phyloP scores from a whole-genome alignment of 2,113 vertebrate genomes.

The Raja brachyura region DNA sequence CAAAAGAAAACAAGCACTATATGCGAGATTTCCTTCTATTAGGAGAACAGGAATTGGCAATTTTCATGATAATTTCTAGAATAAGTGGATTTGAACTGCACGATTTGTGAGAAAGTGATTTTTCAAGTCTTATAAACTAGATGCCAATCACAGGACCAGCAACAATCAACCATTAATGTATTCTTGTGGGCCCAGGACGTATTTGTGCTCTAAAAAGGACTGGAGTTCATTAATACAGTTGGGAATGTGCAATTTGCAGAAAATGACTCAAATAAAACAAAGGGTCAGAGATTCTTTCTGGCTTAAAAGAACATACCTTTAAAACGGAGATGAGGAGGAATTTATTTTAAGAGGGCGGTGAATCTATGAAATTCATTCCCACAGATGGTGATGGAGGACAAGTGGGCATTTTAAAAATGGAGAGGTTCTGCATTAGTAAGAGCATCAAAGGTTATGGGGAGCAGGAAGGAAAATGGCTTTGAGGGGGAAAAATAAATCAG shows the following conservation, averaged over 20 bases:
- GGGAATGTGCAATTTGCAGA: not conserved
- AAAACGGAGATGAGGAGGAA: too few relatives aligned
- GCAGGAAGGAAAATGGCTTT: too few relatives aligned
- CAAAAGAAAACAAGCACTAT: not conserved
- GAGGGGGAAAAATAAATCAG: too few relatives aligned
- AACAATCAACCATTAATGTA: not conserved
- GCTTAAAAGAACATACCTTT: not conserved
- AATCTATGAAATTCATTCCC: too few relatives aligned
- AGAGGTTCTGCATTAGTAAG: too few relatives aligned
- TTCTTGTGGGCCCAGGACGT: not conserved
- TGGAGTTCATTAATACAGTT: not conserved
- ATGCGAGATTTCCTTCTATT: not conserved
- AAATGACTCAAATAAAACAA: not conserved
- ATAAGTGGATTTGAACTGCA: not conserved
- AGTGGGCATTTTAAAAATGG: too few relatives aligned
- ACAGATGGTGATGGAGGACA: too few relatives aligned
- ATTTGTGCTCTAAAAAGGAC: not conserved
- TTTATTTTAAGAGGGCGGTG: too few relatives aligned
- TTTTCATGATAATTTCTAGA: not conserved
- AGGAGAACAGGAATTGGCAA: not conserved
- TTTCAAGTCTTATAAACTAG: not conserved
- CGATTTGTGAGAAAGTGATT: not conserved
- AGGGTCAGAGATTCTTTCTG: not conserved
- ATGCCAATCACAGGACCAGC: not conserved
- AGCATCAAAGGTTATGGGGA: too few relatives aligned